Evolutionary conservation across 1,140 invertebrate species (phyloP).

Genomic region (Aphaenogaster floridana): DNA sequence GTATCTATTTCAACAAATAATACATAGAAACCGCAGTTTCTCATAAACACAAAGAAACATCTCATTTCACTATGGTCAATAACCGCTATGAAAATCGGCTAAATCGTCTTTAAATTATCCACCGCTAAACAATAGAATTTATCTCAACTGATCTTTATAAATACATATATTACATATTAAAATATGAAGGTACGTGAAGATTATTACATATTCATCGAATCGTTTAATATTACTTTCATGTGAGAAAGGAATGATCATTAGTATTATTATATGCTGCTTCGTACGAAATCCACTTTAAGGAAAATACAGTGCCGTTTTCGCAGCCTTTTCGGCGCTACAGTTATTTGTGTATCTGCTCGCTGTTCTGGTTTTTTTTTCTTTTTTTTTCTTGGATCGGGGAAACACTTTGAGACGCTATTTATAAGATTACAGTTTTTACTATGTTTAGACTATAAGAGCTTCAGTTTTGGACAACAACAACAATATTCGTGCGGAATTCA

Average conservation of each 20-base stretch:
- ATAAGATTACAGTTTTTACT: constrained; percentile 39
- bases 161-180: constrained; percentile 67
- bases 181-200: constrained; percentile 58
- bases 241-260: constrained; percentile 74
- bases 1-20: constrained; percentile 56
- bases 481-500: constrained; percentile 52
- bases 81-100: constrained; percentile 43
- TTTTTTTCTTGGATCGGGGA: constrained; percentile 1
- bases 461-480: constrained; percentile 58
- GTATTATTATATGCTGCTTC: constrained; percentile 38
- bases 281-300: constrained; percentile 57
- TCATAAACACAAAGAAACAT: constrained; percentile 36
- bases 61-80: constrained; percentile 33
- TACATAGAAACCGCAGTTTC: constrained; percentile 32
- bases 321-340: not conserved
- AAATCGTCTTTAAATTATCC: constrained; percentile 54
- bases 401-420: constrained; percentile 35
- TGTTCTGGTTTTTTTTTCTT: constrained; percentile 23
- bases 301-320: constrained; percentile 50
- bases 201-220: constrained; percentile 66
- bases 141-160: constrained; percentile 55
- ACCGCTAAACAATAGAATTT: constrained; percentile 38
- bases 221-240: constrained; percentile 69
- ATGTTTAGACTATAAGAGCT: constrained; percentile 56
- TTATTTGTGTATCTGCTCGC: constrained; percentile 3